These are phyloP conservation scores for Charanyca ferruginea DNA, from an alignment of 2,888 invertebrate genomes.

Conservation along the genomic window DNA sequence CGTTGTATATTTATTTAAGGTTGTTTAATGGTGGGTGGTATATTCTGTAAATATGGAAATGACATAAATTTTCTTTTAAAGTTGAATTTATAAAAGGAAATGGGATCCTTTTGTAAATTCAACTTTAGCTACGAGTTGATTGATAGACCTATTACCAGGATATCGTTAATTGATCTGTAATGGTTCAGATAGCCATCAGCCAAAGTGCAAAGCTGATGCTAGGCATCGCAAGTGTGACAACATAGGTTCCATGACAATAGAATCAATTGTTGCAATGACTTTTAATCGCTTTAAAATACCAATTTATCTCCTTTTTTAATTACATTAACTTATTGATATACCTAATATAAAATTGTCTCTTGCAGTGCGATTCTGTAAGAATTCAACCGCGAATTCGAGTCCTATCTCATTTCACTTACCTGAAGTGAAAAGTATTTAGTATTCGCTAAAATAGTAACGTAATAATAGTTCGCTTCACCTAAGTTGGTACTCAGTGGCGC, in stretches of 20 bases:
- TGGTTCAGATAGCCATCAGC: not conserved
- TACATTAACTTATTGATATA: not conserved
- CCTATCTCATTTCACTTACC: too few relatives aligned
- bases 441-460: too few relatives aligned
- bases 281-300: not conserved
- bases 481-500: too few relatives aligned
- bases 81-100: not conserved
- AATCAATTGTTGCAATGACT: too few relatives aligned
- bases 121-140: too few relatives aligned
- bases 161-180: not conserved
- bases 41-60: not conserved
- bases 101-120: too few relatives aligned
- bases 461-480: too few relatives aligned
- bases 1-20: conserved; percentile 10
- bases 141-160: too few relatives aligned
- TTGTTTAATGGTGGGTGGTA: not conserved
- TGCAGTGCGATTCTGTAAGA: too few relatives aligned
- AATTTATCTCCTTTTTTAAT: not conserved
- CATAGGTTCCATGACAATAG: not conserved
- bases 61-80: not conserved
- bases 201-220: not conserved
- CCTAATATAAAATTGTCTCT: too few relatives aligned
- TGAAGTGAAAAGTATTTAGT: too few relatives aligned
- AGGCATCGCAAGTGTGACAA: not conserved
- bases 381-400: too few relatives aligned